A percentile compares a stretch with the other conserved stretches of the same genome.
Evolutionary conservation across 2,888 invertebrate species (phyloP).

Genomic region (Athrips mouffetella): DNA sequence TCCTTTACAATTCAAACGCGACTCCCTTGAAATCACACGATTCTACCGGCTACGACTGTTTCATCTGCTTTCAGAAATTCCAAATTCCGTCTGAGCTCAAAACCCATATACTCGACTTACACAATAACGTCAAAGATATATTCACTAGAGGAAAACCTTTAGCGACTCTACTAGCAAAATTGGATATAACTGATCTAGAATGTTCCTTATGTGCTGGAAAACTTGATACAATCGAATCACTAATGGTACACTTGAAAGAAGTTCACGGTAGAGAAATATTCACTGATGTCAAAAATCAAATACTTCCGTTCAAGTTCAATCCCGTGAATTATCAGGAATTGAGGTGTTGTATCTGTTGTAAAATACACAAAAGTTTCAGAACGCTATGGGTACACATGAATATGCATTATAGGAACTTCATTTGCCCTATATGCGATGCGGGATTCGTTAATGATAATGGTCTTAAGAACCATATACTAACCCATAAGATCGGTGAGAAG

Average conservation of each 20-base stretch:
- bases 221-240: slow-evolving; percentile 35
- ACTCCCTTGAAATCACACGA: slow-evolving; percentile 45
- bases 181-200: slow-evolving; percentile 49
- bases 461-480: slow-evolving; percentile 26
- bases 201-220: slow-evolving; percentile 41
- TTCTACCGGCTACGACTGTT: slow-evolving; percentile 44
- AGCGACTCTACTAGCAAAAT: slow-evolving; percentile 35
- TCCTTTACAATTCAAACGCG: slow-evolving; percentile 49
- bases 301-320: slow-evolving; percentile 52
- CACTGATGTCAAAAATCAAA: slow-evolving; percentile 43
- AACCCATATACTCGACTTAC: slow-evolving; percentile 36
- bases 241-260: slow-evolving; percentile 39
- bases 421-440: slow-evolving; percentile 42
- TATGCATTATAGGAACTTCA: slow-evolving; percentile 42
- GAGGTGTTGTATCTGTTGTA: slow-evolving; percentile 41
- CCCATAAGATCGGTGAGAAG: slow-evolving; percentile 26
- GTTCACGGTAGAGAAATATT: slow-evolving; percentile 38
- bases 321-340: slow-evolving; percentile 33
- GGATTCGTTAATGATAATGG: slow-evolving; percentile 39
- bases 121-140: slow-evolving; percentile 17
- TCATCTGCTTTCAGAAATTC: slow-evolving; percentile 40
- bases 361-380: slow-evolving; percentile 37
- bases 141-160: slow-evolving; percentile 31
- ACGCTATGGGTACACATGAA: slow-evolving; percentile 46
- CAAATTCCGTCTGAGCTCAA: slow-evolving; percentile 40